phyloP scores from a whole-genome alignment of 2,113 vertebrate genomes.

The Crypturellus undulatus region DNA sequence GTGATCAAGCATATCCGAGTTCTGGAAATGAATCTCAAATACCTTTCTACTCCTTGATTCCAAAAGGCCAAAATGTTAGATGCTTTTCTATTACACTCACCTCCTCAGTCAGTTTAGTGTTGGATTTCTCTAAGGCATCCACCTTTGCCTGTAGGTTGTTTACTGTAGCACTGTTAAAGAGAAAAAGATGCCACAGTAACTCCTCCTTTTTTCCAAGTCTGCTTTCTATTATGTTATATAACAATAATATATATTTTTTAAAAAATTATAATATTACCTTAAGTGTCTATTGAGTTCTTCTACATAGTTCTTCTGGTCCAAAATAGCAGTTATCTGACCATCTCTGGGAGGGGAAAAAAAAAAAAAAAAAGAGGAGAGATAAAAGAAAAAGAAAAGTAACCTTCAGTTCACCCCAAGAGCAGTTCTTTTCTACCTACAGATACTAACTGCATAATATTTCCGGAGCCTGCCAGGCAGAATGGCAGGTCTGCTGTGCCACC shows the following conservation, averaged over 20 bases:
- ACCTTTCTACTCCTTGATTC: neutral
- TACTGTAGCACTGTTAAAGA: constrained; percentile 88
- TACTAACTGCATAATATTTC: neutral
- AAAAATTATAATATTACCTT: constrained; percentile 78
- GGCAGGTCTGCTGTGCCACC: neutral
- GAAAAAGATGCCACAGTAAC: neutral
- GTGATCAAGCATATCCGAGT: rapidly evolving
- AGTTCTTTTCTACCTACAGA: neutral
- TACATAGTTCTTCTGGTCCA: constrained; percentile 99
- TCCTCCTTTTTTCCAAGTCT: neutral
- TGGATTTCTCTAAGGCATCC: constrained; percentile 96
- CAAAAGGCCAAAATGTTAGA: neutral
- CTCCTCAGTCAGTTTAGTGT: constrained; percentile 98
- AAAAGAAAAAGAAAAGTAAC: neutral
- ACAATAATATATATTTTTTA: neutral
- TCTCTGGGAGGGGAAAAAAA: constrained; percentile 76
- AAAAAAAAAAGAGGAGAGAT: too few relatives aligned
- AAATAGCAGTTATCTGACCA: constrained; percentile 97
- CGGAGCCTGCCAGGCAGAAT: neutral
- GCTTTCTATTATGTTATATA: neutral
- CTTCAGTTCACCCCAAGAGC: neutral
- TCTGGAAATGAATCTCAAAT: neutral
- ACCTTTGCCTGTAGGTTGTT: constrained; percentile 98
- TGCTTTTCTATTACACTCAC: constrained; percentile 71
- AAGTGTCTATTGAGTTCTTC: constrained; percentile 98